Evolutionary conservation across 2,888 invertebrate genomes (phyloP).

Genomic region (Polymixis lichenea): DNA sequence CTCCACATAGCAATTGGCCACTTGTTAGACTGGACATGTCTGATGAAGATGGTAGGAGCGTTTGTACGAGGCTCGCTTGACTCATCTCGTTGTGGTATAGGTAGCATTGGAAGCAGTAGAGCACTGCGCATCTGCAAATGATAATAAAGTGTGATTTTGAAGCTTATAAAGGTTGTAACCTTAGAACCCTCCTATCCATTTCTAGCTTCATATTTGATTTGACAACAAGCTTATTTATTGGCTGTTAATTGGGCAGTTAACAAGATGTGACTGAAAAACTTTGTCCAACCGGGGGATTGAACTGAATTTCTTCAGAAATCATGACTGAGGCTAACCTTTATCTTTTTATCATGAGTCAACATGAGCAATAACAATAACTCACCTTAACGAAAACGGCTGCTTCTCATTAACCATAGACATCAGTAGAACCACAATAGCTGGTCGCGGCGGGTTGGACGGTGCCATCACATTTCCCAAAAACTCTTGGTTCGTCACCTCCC

Average conservation of each 20-base stretch:
- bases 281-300: no score
- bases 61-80: constrained; percentile 97
- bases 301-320: no score
- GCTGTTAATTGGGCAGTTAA: no score
- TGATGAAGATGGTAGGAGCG: constrained; percentile 96
- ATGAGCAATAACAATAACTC: constrained; percentile 35
- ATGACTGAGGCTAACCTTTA: no score
- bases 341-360: no score
- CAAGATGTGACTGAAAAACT: no score
- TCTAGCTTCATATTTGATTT: no score
- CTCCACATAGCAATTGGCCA: constrained; percentile 98
- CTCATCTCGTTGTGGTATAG: constrained; percentile 97
- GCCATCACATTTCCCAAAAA: constrained; percentile 97
- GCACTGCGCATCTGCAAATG: constrained; percentile 95
- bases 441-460: constrained; percentile 97
- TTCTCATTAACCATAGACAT: constrained; percentile 99
- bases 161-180: no score
- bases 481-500: constrained; percentile 97
- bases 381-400: constrained; percentile 94
- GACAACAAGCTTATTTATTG: no score
- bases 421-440: constrained; percentile 97
- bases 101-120: constrained; percentile 99
- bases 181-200: no score
- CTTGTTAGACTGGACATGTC: constrained; percentile 93
- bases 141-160: no score